Percentiles rank a stretch among this genome's conserved stretches.
Conservation (phyloP, 1,140 invertebrate species). For the Wiebesia pumilae region DNA sequence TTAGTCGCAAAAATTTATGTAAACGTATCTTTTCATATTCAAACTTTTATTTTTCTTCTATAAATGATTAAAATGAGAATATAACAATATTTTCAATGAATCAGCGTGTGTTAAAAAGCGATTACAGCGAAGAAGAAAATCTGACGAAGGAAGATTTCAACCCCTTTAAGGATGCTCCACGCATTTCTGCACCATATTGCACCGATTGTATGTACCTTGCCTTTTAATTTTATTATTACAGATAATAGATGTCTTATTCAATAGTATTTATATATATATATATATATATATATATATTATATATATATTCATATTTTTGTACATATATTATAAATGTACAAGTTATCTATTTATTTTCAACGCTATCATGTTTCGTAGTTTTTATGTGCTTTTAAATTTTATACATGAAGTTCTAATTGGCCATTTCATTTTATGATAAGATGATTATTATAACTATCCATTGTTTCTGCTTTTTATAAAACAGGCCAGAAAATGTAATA, state of each 20-base stretch:
- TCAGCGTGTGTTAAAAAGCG: background rate
- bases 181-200: constrained; percentile 40
- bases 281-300: background rate
- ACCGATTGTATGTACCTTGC: constrained; percentile 48
- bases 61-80: background rate
- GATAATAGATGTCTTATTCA: background rate
- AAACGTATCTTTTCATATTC: background rate
- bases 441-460: background rate
- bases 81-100: background rate
- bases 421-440: no score
- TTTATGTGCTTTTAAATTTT: no score
- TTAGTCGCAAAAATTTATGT: background rate
- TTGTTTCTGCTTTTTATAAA: background rate
- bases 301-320: background rate
- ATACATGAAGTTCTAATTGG: no score
- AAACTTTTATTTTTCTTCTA: background rate
- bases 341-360: no score
- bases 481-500: background rate
- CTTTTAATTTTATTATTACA: constrained; percentile 9
- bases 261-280: background rate
- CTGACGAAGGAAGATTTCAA: background rate
- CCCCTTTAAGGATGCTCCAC: background rate
- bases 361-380: no score
- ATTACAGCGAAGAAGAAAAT: background rate
- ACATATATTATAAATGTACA: background rate